Conservation (phyloP, 2,888 invertebrate genomes). For the Microctonus aethiopoides region DNA sequence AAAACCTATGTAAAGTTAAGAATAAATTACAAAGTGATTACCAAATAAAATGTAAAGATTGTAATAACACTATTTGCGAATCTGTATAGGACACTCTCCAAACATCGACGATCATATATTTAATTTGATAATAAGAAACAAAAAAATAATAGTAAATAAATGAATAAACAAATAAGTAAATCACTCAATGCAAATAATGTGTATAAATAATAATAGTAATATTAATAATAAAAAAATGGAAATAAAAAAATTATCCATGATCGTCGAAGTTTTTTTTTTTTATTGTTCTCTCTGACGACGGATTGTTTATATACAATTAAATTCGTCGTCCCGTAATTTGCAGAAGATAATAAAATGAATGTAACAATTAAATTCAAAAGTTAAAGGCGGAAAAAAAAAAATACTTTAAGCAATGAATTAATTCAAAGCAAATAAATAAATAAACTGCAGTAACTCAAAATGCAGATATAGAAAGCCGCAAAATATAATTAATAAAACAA, state of each 20-base stretch:
- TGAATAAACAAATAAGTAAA: neutral
- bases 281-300: constrained; percentile 7
- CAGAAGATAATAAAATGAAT: constrained; percentile 12
- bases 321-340: constrained; percentile 18
- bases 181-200: neutral
- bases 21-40: constrained; percentile 24
- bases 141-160: neutral
- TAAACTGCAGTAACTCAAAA: constrained; percentile 10
- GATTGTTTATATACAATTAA: constrained; percentile 10
- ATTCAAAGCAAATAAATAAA: neutral
- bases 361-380: constrained; percentile 14
- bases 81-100: constrained; percentile 9
- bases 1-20: constrained; percentile 16
- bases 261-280: neutral
- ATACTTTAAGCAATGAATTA: neutral
- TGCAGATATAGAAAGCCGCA: neutral
- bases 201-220: constrained; percentile 10
- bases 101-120: constrained; percentile 29
- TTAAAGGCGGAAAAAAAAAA: neutral
- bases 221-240: neutral
- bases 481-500: neutral
- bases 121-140: constrained; percentile 1
- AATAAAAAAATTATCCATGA: constrained; percentile 15
- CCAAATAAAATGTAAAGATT: constrained; percentile 30
- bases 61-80: constrained; percentile 18